These are phyloP conservation scores for Stomatorhinus ivindoensis DNA, from an alignment of 2,113 vertebrate genomes.

Conservation along the genomic window DNA sequence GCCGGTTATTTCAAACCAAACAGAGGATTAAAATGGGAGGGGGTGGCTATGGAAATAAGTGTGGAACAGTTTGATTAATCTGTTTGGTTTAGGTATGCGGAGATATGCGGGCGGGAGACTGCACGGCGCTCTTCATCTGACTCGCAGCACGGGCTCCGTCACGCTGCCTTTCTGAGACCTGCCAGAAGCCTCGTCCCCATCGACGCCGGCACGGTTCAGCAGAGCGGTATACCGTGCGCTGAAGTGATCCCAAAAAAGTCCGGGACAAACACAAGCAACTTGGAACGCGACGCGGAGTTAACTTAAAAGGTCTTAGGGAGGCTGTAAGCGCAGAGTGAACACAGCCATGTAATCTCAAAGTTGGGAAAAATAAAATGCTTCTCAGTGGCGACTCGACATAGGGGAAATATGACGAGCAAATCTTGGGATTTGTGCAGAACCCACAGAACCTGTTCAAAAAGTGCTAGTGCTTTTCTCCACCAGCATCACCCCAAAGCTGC, in stretches of 20 bases:
- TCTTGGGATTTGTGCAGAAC: slow-evolving; percentile 2
- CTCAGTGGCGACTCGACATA: neutral
- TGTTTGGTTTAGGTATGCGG: slow-evolving; percentile 48
- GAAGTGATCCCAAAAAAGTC: neutral
- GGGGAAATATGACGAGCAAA: neutral
- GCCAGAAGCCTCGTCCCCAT: neutral
- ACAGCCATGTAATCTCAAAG: neutral
- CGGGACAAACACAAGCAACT: neutral
- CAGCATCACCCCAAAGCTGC: neutral
- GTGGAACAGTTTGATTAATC: slow-evolving; percentile 53
- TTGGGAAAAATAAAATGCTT: neutral
- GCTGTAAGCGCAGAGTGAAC: neutral
- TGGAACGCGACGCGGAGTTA: neutral
- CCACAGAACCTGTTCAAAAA: neutral
- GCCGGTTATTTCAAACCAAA: slow-evolving; percentile 66
- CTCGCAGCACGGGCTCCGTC: neutral
- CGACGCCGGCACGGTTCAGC: neutral
- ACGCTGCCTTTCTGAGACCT: slow-evolving; percentile 19
- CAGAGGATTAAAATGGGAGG: slow-evolving; percentile 53
- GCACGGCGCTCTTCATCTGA: slow-evolving; percentile 44
- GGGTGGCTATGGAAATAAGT: slow-evolving; percentile 27
- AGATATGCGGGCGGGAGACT: slow-evolving; percentile 57
- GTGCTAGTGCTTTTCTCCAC: neutral
- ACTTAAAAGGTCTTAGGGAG: neutral
- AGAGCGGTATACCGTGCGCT: neutral